Evolutionary conservation across 92 coral and sea anemone genomes (phyloP).

Genomic region (Virgularia gustaviana): DNA sequence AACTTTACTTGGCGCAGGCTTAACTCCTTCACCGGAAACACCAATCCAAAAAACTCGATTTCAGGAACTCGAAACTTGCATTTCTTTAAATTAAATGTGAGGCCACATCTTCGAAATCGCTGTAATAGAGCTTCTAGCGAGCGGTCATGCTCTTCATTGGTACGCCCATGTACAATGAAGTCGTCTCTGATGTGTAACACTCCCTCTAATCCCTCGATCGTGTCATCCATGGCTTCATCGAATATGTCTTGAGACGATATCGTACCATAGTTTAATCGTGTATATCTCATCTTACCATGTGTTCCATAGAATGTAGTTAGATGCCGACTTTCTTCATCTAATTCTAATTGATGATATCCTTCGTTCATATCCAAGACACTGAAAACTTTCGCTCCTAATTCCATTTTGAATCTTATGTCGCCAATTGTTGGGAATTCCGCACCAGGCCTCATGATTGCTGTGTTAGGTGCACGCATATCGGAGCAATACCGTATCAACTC

Average conservation of each 20-base stretch:
- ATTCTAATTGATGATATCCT: slow-evolving; percentile 31
- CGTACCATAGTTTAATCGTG: slow-evolving; percentile 50
- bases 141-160: background rate
- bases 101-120: slow-evolving; percentile 35
- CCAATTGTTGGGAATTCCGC: slow-evolving; percentile 23
- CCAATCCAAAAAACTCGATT: slow-evolving; percentile 30
- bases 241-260: slow-evolving; percentile 42
- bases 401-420: slow-evolving; percentile 35
- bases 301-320: slow-evolving; percentile 46
- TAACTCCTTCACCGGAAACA: slow-evolving; percentile 33
- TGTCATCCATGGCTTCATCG: slow-evolving; percentile 50
- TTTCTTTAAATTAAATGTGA: slow-evolving; percentile 34
- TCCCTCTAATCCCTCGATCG: slow-evolving; percentile 33
- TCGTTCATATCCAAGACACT: slow-evolving; percentile 34
- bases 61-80: slow-evolving; percentile 41
- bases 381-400: slow-evolving; percentile 43
- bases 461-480: slow-evolving; percentile 40
- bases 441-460: slow-evolving; percentile 35
- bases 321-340: slow-evolving; percentile 35
- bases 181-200: slow-evolving; percentile 45
- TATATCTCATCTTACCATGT: slow-evolving; percentile 34
- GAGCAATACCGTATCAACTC: slow-evolving; percentile 39
- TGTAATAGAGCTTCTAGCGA: background rate
- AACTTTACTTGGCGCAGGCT: slow-evolving; percentile 36
- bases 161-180: slow-evolving; percentile 42